phyloP scores from a whole-genome alignment of 2,797 vertebrate species.

The Coregonus ussuriensis region DNA sequence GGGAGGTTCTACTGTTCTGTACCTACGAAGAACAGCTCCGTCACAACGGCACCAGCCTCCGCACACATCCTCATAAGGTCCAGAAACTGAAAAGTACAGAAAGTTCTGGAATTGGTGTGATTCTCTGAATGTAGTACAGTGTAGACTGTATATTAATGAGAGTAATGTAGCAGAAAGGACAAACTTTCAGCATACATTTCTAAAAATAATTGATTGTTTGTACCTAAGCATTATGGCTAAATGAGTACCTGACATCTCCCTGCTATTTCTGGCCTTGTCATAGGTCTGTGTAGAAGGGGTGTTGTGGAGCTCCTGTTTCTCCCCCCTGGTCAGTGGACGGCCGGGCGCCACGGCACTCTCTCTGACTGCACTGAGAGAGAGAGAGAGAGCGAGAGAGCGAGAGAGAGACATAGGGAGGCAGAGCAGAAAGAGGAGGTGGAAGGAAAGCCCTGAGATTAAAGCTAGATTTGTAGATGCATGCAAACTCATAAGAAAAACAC shows the following conservation, averaged over 20 bases:
- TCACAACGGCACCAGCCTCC: constrained; percentile 35
- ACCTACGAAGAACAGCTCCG: constrained; percentile 14
- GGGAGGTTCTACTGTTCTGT: constrained; percentile 35
- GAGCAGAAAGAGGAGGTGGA: constrained; percentile 10
- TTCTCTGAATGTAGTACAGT: not conserved
- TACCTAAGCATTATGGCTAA: not conserved
- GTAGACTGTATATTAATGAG: not conserved
- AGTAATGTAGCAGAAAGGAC: not conserved
- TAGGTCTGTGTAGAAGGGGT: constrained; percentile 27
- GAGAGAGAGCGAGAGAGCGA: constrained; percentile 31
- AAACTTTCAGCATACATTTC: not conserved
- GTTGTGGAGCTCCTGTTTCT: constrained; percentile 50
- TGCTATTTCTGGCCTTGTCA: constrained; percentile 46
- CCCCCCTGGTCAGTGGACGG: constrained; percentile 49
- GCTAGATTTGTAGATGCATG: not conserved
- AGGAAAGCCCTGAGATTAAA: constrained; percentile 14
- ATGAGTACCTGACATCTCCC: constrained; percentile 50
- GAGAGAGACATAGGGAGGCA: constrained; percentile 24
- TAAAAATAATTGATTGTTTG: not conserved
- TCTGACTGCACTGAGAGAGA: constrained; percentile 72
- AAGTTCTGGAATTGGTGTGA: not conserved
- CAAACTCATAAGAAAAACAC: not conserved
- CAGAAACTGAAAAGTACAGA: constrained; percentile 42
- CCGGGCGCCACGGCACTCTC: constrained; percentile 56
- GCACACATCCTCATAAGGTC: constrained; percentile 4